Evolutionary conservation across 2,888 invertebrate species (phyloP), one percentile per base, ranked within the genome.

Genomic region (Anorthoa munda): DNA sequence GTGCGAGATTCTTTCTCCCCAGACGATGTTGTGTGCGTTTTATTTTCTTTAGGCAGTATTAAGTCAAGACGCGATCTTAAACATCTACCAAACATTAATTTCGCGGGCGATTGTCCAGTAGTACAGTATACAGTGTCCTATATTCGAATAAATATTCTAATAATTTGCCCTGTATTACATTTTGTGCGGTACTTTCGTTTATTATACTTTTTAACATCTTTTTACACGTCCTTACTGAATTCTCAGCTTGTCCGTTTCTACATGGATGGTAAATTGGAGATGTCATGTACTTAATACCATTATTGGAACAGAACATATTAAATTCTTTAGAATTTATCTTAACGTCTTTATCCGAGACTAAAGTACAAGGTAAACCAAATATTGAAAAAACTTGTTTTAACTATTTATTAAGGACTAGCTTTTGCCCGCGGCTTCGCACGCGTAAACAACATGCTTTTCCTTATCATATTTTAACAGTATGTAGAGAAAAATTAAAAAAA

Each of bases 191-290:
- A 58, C 58, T 31, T 58, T 58, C 58, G 23, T 17, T 31, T 58
- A 58, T 31, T 17, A 58, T 31, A 58, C 17, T 58, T 17, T 58
- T 58, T 31, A 58, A 23, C 58, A 58, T 58, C 9, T 58, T 58
- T 58, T 58, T 58, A 31, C 58, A 58, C 26, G 58, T 58, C 31
- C 58, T 58, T 17, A 58, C 58, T 17, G 45, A 46, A 46, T 46
- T 46, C 12, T 46, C 4, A 46, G 45, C 45, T 46, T 46, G 45
- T 1, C 45, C 58, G 17, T 58, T 58, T 17, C 58, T 58, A 31
- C 58, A 58, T 31, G 58, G 58, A 31, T 58, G 58, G 58, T 58
- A 58, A 58, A 58, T 58, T 58, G 58, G 58, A 7, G 58, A 31
- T 23, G 58, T 58, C 58, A 58, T 58, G 31, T 58, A 31, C n/a